Base-by-base conservation (phyloP, 2,797 vertebrate species). In the Acanthiza pusilla region DNA sequence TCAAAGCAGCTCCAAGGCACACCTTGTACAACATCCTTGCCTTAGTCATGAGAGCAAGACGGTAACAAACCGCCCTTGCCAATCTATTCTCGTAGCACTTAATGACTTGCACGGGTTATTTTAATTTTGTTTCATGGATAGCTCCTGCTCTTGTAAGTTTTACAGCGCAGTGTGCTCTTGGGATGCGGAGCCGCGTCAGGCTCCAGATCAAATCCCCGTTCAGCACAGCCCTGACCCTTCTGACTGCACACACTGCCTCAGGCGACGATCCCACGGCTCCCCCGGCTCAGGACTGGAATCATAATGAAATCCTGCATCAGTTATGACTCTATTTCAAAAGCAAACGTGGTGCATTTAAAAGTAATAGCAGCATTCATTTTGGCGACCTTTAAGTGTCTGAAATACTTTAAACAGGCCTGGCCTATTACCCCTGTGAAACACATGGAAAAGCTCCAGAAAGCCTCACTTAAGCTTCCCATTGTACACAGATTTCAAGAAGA, bases 261-360 rank as follows among this genome's bases (percentile, higher is more conserved):
- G 89, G 88, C 90, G 72, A 45, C 70, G 60, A 26, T 60, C 85
- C 80, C 88, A 75, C 4, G 1, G 88, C 85, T 73, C 73, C 51
- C 88, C 77, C 91, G 60, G 10, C 62, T 53, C 73, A 48, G 68
- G 29, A 75, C 48, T 53, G 58, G 27, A 90, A 85, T 60, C 58
- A 42, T 85, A 94, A 94, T 80, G 75, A 96, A 92, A 95, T 30
- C 57, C 71, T 57, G 65, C 17, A 72, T 76, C 86, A 79, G 87
- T 94, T 92, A 89, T 57, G 57, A 70, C 75, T n/a, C 21, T 16
- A 87, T 95, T 96, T 93, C 89, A 91, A 88, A 91, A 84, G 71
- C 54, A 87, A 91, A 60, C 2, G 0, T 9, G 71, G 30, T 16
- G 65, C 47, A 88, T 88, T 95, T 93, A 92, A 63, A 90, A 93